These are phyloP conservation scores for Bradypodion pumilum DNA, from an alignment of 2,797 vertebrate species.

Conservation along the genomic window DNA sequence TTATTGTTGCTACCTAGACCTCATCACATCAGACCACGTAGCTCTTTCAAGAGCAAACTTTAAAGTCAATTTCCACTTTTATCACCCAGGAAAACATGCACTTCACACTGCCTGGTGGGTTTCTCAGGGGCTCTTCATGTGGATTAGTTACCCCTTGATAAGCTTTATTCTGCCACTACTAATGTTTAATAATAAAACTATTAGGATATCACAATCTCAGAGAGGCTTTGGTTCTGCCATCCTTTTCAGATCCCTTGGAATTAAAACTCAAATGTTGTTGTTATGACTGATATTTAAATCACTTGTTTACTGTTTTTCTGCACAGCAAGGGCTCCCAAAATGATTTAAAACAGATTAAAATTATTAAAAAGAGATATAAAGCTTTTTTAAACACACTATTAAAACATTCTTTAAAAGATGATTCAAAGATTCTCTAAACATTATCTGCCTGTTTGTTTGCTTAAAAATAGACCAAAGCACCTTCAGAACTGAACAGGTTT, in stretches of 20 bases:
- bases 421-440: too few species aligned
- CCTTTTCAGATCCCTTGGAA: background rate
- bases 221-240: background rate
- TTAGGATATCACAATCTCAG: background rate
- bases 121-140: background rate
- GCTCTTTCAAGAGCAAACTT: background rate
- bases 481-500: too few species aligned
- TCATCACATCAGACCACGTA: background rate
- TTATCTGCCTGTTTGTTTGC: too few species aligned
- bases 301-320: too few species aligned
- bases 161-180: background rate
- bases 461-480: too few species aligned
- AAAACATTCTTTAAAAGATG: too few species aligned
- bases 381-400: too few species aligned
- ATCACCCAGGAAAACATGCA: background rate
- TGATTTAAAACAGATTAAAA: too few species aligned
- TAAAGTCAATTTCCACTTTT: conserved; percentile 5
- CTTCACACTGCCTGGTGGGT: background rate
- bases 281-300: background rate
- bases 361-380: too few species aligned
- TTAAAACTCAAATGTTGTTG: background rate
- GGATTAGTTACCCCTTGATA: background rate
- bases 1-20: background rate
- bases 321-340: too few species aligned
- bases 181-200: background rate